phyloP scores from a whole-genome alignment of 2,797 vertebrate genomes.

The Melanotaenia nigrans region DNA sequence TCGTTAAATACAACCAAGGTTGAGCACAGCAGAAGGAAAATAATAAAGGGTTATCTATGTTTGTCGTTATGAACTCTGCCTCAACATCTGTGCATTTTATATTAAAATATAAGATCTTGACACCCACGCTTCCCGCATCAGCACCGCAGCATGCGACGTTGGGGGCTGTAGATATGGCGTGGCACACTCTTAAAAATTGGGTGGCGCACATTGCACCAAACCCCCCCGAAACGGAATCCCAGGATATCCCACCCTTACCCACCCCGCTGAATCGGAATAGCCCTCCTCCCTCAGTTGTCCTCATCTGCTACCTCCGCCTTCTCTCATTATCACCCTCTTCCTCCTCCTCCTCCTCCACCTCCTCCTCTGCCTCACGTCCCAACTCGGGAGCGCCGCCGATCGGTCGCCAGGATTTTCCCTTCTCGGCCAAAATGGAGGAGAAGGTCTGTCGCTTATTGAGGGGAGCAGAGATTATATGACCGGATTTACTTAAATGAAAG shows the following conservation, averaged over 20 bases:
- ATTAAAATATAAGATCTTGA: conserved; percentile 30
- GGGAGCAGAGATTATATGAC: conserved; percentile 67
- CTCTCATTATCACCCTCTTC: conserved; percentile 52
- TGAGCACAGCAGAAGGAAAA: not conserved
- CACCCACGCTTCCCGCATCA: conserved; percentile 68
- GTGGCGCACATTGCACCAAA: conserved; percentile 81
- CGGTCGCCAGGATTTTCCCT: conserved; percentile 78
- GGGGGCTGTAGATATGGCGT: conserved; percentile 50
- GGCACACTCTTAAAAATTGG: conserved; percentile 63
- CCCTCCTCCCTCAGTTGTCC: conserved; percentile 65
- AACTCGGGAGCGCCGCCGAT: conserved; percentile 83
- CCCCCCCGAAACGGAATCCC: conserved; percentile 76
- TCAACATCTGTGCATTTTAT: conserved; percentile 33
- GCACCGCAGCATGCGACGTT: conserved; percentile 64
- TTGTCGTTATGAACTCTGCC: conserved; percentile 13
- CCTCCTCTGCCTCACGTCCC: conserved; percentile 59
- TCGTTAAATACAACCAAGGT: not conserved
- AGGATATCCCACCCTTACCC: conserved; percentile 80
- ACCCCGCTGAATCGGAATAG: conserved; percentile 67
- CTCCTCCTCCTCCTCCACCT: conserved; percentile 40
- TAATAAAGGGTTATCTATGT: not conserved
- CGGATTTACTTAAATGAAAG: conserved; percentile 74
- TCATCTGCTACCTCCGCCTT: conserved; percentile 68
- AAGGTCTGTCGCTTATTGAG: conserved; percentile 77
- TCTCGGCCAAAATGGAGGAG: conserved; percentile 86